phyloP scores from a whole-genome alignment of 2,797 vertebrate genomes.

The Pteropus rufus region DNA sequence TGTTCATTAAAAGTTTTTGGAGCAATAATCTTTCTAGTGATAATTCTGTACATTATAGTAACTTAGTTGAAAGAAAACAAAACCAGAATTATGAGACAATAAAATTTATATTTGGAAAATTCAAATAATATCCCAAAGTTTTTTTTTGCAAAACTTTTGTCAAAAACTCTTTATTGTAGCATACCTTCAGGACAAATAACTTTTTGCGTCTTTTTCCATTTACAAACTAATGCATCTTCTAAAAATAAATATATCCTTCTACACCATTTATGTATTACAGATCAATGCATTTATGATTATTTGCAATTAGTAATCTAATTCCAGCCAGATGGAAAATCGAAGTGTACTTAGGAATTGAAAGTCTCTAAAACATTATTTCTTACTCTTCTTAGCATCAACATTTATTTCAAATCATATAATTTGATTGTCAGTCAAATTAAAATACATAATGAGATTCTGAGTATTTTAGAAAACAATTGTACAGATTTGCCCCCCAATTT shows the following conservation, averaged over 20 bases:
- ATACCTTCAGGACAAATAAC: neutral
- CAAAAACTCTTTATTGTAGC: neutral
- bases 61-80: constrained; percentile 20
- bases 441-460: constrained; percentile 48
- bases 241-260: constrained; percentile 26
- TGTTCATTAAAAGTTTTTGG: neutral
- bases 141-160: neutral
- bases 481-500: neutral
- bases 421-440: constrained; percentile 49
- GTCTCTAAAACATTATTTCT: constrained; percentile 23
- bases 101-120: constrained; percentile 27
- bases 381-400: neutral
- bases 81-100: constrained; percentile 17
- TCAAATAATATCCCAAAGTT: neutral
- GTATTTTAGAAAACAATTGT: constrained; percentile 50
- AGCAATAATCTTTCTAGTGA: neutral
- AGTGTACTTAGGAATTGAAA: constrained; percentile 30
- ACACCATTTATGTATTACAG: neutral
- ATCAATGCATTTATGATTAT: neutral
- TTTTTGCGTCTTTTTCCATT: neutral
- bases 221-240: neutral
- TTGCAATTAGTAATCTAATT: constrained; percentile 17
- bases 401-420: constrained; percentile 14
- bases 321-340: constrained; percentile 16
- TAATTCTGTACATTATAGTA: neutral